phyloP scores from a whole-genome alignment of 2,113 vertebrate genomes.

The Oplegnathus fasciatus region DNA sequence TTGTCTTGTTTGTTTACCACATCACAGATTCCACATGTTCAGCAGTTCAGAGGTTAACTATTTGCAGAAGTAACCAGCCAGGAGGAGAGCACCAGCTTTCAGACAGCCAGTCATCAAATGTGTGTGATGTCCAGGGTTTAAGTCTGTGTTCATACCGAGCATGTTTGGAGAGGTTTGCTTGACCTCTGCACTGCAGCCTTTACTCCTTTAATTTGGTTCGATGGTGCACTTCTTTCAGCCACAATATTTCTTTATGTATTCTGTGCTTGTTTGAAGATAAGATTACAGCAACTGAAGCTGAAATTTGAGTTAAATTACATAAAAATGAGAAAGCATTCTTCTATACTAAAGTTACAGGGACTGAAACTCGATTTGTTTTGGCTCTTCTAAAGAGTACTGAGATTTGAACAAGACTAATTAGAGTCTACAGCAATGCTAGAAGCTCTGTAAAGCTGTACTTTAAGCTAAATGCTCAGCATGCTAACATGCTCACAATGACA shows the following conservation, averaged over 20 bases:
- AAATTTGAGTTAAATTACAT: conserved; percentile 6
- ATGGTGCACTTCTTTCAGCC: not conserved
- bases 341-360: not conserved
- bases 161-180: conserved; percentile 16
- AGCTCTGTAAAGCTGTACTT: not conserved
- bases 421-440: not conserved
- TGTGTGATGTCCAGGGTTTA: conserved; percentile 5
- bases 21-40: conserved; percentile 17
- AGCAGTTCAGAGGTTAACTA: conserved; percentile 37
- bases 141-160: conserved; percentile 12
- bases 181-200: conserved; percentile 20
- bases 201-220: not conserved
- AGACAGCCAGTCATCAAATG: conserved; percentile 6
- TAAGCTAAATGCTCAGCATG: not conserved
- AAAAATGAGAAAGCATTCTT: not conserved
- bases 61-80: conserved; percentile 11
- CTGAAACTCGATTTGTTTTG: not conserved
- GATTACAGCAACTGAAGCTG: not conserved
- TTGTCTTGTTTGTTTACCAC: not conserved
- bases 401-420: not conserved
- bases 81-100: not conserved
- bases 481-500: not conserved
- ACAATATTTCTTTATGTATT: not conserved
- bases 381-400: not conserved
- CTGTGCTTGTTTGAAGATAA: not conserved